A percentile compares a stretch with the other conserved stretches of the same genome.
phyloP scores from a whole-genome alignment of 1,140 invertebrate species.

The Leptoteleia sp. region DNA sequence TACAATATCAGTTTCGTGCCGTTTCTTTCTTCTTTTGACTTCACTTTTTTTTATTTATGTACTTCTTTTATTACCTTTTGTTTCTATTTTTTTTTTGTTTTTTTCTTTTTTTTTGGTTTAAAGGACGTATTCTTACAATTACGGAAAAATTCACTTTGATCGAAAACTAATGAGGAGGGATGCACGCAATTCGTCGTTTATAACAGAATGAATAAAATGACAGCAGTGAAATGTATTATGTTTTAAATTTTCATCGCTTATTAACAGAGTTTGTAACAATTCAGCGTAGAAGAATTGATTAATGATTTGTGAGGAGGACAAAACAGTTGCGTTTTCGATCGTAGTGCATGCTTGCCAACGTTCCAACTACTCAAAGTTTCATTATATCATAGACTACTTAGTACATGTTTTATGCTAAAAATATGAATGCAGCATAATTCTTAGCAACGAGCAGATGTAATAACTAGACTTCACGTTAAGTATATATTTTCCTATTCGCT shows the following conservation, averaged over 20 bases:
- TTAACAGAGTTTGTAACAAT: slow-evolving; percentile 13
- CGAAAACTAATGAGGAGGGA: slow-evolving; percentile 47
- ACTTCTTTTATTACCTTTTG: background rate
- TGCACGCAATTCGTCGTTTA: too few relatives aligned
- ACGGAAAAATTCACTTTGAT: slow-evolving; percentile 60
- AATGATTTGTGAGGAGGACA: slow-evolving; percentile 2
- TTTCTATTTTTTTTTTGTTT: slow-evolving; percentile 14
- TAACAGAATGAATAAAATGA: too few relatives aligned
- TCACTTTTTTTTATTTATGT: slow-evolving; percentile 3
- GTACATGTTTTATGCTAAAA: slow-evolving; percentile 69
- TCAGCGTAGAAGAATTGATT: slow-evolving; percentile 2
- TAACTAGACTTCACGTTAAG: slow-evolving; percentile 62
- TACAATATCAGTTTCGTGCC: slow-evolving; percentile 61
- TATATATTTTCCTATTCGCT: slow-evolving; percentile 40
- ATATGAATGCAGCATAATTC: slow-evolving; percentile 65
- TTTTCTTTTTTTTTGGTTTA: slow-evolving; percentile 44
- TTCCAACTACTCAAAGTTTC: slow-evolving; percentile 63
- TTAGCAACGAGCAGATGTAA: slow-evolving; percentile 58
- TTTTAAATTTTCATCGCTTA: slow-evolving; percentile 23
- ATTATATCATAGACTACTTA: slow-evolving; percentile 61
- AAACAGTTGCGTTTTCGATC: slow-evolving; percentile 50
- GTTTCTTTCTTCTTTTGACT: slow-evolving; percentile 53
- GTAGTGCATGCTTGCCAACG: slow-evolving; percentile 44
- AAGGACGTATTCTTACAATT: slow-evolving; percentile 71
- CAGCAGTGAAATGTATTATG: too few relatives aligned